A percentile compares a stretch with the other conserved stretches of the same genome.
Conservation (phyloP, 2,113 vertebrate species). For the Ammodytes marinus region DNA sequence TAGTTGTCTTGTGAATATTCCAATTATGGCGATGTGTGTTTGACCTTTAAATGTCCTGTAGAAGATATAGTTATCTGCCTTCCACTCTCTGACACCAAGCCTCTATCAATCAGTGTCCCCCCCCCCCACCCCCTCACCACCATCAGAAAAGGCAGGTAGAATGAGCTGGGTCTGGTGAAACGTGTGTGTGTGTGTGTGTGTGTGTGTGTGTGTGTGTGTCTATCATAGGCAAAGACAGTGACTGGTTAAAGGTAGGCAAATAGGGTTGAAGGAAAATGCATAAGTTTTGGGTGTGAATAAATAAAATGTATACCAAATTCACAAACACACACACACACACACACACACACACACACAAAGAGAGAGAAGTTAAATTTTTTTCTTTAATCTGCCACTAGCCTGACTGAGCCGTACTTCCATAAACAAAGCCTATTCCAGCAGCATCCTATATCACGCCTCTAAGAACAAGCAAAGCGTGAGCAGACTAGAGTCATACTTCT, state of each 20-base stretch:
- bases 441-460: constrained; percentile 84
- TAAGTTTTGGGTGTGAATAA: constrained; percentile 80
- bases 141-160: constrained; percentile 34
- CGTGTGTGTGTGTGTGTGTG: constrained; percentile 11
- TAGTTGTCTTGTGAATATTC: constrained; percentile 90
- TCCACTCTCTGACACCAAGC: constrained; percentile 93
- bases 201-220: constrained; percentile 16
- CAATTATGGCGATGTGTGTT: constrained; percentile 89
- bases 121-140: constrained; percentile 71
- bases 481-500: constrained; percentile 75
- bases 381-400: constrained; percentile 71
- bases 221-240: constrained; percentile 70
- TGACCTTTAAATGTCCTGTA: constrained; percentile 97
- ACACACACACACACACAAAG: constrained; percentile 41
- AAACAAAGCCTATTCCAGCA: constrained; percentile 80
- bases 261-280: constrained; percentile 81
- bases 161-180: constrained; percentile 30
- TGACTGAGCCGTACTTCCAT: constrained; percentile 77
- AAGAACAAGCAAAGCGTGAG: constrained; percentile 82
- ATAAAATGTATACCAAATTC: constrained; percentile 22
- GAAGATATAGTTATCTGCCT: constrained; percentile 98
- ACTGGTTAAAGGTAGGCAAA: constrained; percentile 86
- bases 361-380: constrained; percentile 66
- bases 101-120: constrained; percentile 97
- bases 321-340: constrained; percentile 42